Percentiles rank a stretch among this genome's conserved stretches.
phyloP scores from a whole-genome alignment of 2,888 invertebrate species.

The Clitarchus hookeri region DNA sequence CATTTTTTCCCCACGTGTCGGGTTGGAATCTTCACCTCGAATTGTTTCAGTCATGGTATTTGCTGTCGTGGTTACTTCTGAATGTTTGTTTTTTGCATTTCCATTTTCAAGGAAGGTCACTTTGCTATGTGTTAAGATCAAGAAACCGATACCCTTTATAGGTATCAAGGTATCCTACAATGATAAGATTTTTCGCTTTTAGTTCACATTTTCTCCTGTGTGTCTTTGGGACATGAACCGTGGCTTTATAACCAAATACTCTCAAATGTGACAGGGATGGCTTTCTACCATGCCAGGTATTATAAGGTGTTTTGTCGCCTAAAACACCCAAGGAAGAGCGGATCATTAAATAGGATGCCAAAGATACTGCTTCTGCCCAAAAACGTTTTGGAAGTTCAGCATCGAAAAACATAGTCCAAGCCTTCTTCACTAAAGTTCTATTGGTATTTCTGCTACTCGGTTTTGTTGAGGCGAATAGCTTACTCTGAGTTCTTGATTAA shows the following conservation, averaged over 20 bases:
- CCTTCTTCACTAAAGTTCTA: neutral
- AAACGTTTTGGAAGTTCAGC: neutral
- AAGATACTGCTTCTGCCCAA: neutral
- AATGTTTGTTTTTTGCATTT: no score
- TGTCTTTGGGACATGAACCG: neutral
- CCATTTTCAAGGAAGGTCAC: no score
- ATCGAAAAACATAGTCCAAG: neutral
- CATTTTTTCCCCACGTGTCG: no score
- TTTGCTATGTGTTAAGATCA: neutral
- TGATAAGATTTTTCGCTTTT: neutral
- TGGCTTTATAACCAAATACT: conserved; percentile 15
- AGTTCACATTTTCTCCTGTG: neutral
- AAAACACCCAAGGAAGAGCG: neutral
- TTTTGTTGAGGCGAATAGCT: neutral
- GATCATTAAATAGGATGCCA: neutral
- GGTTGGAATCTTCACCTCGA: no score
- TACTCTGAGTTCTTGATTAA: neutral
- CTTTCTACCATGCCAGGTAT: neutral
- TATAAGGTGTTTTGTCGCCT: neutral
- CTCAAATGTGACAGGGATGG: neutral
- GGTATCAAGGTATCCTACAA: neutral
- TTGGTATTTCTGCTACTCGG: neutral
- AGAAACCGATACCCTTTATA: neutral
- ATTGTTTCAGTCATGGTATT: no score
- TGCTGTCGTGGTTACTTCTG: no score